phyloP scores from a whole-genome alignment of 2,113 vertebrate species.

The Notothenia coriiceps region DNA sequence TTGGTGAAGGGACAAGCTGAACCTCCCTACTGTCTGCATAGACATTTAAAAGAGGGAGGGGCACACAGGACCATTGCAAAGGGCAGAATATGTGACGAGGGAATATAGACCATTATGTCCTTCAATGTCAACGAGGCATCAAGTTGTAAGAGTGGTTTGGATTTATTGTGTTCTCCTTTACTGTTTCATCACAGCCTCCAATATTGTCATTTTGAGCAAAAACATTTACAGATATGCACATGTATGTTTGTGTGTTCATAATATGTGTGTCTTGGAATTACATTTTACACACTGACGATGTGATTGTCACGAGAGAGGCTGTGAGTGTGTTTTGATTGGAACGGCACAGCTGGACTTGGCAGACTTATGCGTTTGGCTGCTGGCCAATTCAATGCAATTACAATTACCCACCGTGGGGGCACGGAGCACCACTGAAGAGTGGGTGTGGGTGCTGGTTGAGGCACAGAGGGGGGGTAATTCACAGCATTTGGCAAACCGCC shows the following conservation, averaged over 20 bases:
- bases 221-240: conserved; percentile 1
- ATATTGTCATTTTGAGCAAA: conserved; percentile 10
- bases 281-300: conserved; percentile 28
- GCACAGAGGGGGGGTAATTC: conserved; percentile 40
- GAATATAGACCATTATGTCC: not conserved
- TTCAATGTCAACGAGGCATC: not conserved
- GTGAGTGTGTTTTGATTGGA: conserved; percentile 66
- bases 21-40: conserved; percentile 6
- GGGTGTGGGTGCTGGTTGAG: conserved; percentile 35
- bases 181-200: not conserved
- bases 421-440: conserved; percentile 44
- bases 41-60: not conserved
- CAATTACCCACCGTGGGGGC: conserved; percentile 63
- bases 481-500: conserved; percentile 45
- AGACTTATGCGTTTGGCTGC: conserved; percentile 61
- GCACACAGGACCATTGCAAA: not conserved
- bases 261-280: conserved; percentile 29
- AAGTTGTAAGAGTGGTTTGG: no score
- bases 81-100: not conserved
- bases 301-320: conserved; percentile 60
- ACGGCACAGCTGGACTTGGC: conserved; percentile 65
- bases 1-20: not conserved
- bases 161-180: not conserved
- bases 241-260: conserved; percentile 23
- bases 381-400: conserved; percentile 72